Evolutionary conservation across 2,888 invertebrate genomes (phyloP).

Genomic region (Plagodis dolabraria): DNA sequence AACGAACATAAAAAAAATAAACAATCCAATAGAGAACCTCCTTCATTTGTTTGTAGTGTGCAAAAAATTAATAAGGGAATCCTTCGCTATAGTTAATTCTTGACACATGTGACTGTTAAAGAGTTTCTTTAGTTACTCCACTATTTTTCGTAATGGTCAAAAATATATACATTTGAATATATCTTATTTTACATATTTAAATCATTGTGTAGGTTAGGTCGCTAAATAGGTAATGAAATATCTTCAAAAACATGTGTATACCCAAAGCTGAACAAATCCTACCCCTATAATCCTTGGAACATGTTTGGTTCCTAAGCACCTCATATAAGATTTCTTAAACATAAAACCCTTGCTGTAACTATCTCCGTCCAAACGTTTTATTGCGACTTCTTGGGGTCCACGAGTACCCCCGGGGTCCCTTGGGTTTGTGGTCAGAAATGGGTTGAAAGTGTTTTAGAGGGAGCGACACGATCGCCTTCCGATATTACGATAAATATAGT

Average conservation of each 20-base stretch:
- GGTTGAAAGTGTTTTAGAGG: background rate
- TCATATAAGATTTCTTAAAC: constrained; percentile 30
- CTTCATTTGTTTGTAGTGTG: too few species aligned
- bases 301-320: constrained; percentile 14
- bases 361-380: constrained; percentile 37
- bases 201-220: too few species aligned
- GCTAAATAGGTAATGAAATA: too few species aligned
- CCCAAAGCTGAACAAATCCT: background rate
- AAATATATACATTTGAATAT: too few species aligned
- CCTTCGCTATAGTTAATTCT: too few species aligned
- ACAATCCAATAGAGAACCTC: too few species aligned
- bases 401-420: constrained; percentile 5
- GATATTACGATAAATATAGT: background rate
- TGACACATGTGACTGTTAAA: too few species aligned
- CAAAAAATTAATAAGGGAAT: too few species aligned
- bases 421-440: constrained; percentile 5
- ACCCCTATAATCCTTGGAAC: constrained; percentile 5
- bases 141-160: too few species aligned
- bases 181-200: too few species aligned
- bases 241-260: background rate
- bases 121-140: too few species aligned
- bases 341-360: constrained; percentile 33
- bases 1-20: too few species aligned
- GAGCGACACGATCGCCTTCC: constrained; percentile 4
- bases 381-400: constrained; percentile 27